Evolutionary conservation across 2,113 vertebrate species (phyloP), one percentile per base, ranked within the genome.

Genomic region (Corvus hawaiiensis): DNA sequence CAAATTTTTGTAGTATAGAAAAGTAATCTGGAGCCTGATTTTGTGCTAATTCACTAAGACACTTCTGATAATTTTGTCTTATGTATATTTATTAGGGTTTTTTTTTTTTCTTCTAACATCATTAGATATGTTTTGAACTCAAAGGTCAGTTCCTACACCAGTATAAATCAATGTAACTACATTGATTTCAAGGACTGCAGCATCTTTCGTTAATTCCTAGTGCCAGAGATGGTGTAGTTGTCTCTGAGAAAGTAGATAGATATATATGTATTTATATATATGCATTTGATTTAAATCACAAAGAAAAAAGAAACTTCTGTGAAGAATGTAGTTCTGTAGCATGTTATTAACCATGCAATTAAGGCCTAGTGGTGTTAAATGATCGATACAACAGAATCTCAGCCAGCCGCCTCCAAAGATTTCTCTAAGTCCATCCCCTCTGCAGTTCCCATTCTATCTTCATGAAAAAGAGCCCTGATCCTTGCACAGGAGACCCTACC

Each of bases 151-250:
- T 92, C 52, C 52, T 90, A 81, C 85, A 80, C 83, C 37, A 62
- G 88, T 56, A 84, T 64, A 87, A 93, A 97, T 95, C 93, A 87
- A 96, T 94, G 88, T 87, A 90, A 78, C 62, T 58, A 54, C 76
- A 96, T 96, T 92, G 94, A 96, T 96, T 94, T 74, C 95, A 79
- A 94, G 77, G 74, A 89, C 59, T 84, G 84, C 46, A 61, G 35
- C 54, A 44, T 83, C 82, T 94, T 95, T 93, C 85, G 89, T 91
- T 96, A 94, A 78, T 95, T 95, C 64, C 52, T 83, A 43, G 88
- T 90, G 64, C 94, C 64, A 61, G 64, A 37, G 44, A 89, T 44
- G 20, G 39, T 18, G 59, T 37, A 59, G 37, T 15, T 48, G 39
- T 89, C 93, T 92, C 82, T 66, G 43, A 83, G 90, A 68, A 87